Conservation (phyloP, 2,888 invertebrate species). For the Epistrophella euchroma region DNA sequence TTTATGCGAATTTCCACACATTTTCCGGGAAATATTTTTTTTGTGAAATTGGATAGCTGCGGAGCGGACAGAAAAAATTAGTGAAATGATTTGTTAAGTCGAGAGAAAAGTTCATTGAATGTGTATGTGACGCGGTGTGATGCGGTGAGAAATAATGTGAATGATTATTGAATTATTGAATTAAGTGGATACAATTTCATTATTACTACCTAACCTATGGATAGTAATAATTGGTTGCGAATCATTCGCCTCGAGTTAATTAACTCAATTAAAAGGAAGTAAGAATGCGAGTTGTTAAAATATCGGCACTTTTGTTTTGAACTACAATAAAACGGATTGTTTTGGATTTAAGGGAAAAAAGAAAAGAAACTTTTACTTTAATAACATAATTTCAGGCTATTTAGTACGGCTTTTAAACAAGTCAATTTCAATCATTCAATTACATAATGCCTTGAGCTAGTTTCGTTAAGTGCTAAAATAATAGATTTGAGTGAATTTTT, state of each 20-base stretch:
- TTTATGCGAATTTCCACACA: slow-evolving; percentile 24
- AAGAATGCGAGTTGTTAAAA: not conserved
- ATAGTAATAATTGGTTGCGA: slow-evolving; percentile 37
- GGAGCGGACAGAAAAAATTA: slow-evolving; percentile 36
- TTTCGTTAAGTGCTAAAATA: no score
- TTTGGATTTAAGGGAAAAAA: not conserved
- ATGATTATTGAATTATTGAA: slow-evolving; percentile 40
- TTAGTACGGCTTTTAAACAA: no score
- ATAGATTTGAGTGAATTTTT: no score
- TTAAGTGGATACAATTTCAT: slow-evolving; percentile 45
- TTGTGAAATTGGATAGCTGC: slow-evolving; percentile 34
- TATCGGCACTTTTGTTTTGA: not conserved
- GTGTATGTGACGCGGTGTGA: not conserved
- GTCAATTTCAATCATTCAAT: no score
- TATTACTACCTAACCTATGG: not conserved
- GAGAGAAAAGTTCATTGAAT: slow-evolving; percentile 45
- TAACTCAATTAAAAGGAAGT: slow-evolving; percentile 12
- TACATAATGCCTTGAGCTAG: no score
- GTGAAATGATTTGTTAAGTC: slow-evolving; percentile 51
- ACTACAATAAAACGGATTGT: not conserved
- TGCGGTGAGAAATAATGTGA: not conserved
- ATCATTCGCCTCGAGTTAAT: slow-evolving; percentile 17
- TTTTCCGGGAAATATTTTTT: slow-evolving; percentile 22
- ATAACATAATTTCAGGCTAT: no score
- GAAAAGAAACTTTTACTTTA: no score